Base-by-base conservation (phyloP, 2,888 invertebrate genomes). In the Congeria kusceri region DNA sequence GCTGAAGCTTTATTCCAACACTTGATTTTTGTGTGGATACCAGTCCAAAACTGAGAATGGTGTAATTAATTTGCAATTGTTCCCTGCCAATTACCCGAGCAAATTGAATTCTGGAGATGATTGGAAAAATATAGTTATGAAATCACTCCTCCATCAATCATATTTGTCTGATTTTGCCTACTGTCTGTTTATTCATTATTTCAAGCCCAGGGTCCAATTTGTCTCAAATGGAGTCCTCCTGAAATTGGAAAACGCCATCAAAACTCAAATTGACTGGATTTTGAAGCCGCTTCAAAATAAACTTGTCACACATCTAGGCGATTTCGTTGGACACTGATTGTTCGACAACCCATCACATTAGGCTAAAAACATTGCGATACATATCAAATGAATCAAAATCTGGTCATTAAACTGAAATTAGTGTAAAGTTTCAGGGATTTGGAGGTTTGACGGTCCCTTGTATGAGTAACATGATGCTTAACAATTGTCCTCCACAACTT, bases 61-160 rank as follows among this genome's bases (percentile, higher is more conserved):
- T 53, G 76, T 83, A 83, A 83, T 83, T 83, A 83, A 83, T 83
- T 78, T 80, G 80, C 83, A 72, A 83, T 80, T 80, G 78, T 75
- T 69, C 78, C 62, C 63, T 69, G 28, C 65, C 73, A 80, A 76
- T 80, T 83, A 78, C 78, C 64, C 72, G 59, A 66, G 76, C 67
- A 83, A 83, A 83, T 80, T 80, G 78, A 83, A 73, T 83, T 80
- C 58, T 66, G 65, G 65, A 80, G 73, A 72, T 78, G 83, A 83
- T 83, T 78, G 80, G 73, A 78, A 83, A 83, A 83, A 83, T 83
- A 83, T 83, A 76, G 78, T 83, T 83, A 83, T 83, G 78, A 80
- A 80, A 80, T 83, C 64, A 57, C 47, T 70, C 65, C 39, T 23
- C 73, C 78, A 78, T 83, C 76, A 74, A 80, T 83, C 83, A 83